phyloP scores from a whole-genome alignment of 2,888 invertebrate genomes.

The Patella pellucida region DNA sequence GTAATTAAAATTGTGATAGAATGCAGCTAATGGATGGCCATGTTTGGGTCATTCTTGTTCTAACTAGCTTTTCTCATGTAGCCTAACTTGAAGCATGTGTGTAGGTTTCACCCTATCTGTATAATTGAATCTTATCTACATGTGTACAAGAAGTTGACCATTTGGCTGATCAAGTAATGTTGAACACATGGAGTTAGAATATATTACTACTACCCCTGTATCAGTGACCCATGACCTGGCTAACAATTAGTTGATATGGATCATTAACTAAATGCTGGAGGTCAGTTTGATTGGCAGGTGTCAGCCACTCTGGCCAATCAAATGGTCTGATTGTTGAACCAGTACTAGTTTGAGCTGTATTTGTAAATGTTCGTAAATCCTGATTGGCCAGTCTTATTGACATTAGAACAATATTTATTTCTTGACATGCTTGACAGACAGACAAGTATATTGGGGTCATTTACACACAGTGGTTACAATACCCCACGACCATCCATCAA shows the following conservation, averaged over 20 bases:
- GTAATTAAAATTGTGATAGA: no score
- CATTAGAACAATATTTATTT: not conserved
- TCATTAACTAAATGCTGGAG: slow-evolving; percentile 10
- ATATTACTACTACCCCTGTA: not conserved
- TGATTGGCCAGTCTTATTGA: not conserved
- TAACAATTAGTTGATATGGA: slow-evolving; percentile 7
- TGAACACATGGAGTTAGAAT: no score
- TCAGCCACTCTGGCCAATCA: not conserved
- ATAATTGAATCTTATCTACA: no score
- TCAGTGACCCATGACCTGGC: not conserved
- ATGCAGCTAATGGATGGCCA: no score
- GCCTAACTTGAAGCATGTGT: no score
- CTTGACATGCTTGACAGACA: not conserved
- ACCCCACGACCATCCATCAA: not conserved
- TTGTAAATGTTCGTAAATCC: not conserved
- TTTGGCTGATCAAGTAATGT: no score
- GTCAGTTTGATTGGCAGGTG: slow-evolving; percentile 8
- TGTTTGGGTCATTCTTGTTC: no score
- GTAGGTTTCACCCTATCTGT: no score
- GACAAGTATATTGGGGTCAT: not conserved
- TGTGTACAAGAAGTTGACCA: no score
- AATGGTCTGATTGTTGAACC: not conserved
- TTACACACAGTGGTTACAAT: not conserved
- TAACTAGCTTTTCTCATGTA: no score
- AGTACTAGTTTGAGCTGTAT: not conserved